Base-by-base conservation (phyloP, 2,888 invertebrate genomes). In the Linhomoeus sp. region DNA sequence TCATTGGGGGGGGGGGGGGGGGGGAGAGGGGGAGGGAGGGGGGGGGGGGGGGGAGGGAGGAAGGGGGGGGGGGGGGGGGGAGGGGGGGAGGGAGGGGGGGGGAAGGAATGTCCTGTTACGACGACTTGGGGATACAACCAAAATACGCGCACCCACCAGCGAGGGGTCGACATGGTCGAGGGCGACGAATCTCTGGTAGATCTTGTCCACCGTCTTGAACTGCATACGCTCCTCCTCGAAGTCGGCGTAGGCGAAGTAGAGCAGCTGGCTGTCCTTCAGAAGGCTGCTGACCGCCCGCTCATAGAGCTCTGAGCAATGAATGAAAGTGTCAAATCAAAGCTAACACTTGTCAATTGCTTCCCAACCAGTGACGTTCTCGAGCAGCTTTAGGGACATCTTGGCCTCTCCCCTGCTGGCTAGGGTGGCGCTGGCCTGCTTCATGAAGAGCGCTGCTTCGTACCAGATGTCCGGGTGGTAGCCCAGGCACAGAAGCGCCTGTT, bases 391-490 rank as follows among this genome's bases (percentile, higher is more conserved):
- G 5, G 40, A 19, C 17, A 40, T 35, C 22, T 39, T 40, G 20
- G 40, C 39, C 22, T 37, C 82, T 67, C 90, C 92, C 69, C 90
- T 92, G 67, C 94, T 94, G 43, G 81, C 80, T 49, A 97, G 73
- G 55, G 85, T 76, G 66, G 86, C 86, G 35, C 88, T 83, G 52
- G 88, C 87, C 63, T 86, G 80, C 66, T 97, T 92, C 42, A 97
- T 73, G 70, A 87, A 97, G 64, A 87, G 81, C 0, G 94, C 90
- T 0, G 94, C 92, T 69, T 97, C 94, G 66, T 88, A 86, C 97
- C 97, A 99, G 49, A 97, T 84, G 54, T 97, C 94, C 0, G 94
- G 88, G 67, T 94, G 90, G 70, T 92, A 92, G 0, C 90, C 88
- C 35, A 97, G 72, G 61, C 94, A 94, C 41, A 99, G 70, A 43